A percentile compares a stretch with the other conserved stretches of the same genome.
Evolutionary conservation across 1,140 invertebrate genomes (phyloP).

Genomic region (Pollicipes pollicipes): DNA sequence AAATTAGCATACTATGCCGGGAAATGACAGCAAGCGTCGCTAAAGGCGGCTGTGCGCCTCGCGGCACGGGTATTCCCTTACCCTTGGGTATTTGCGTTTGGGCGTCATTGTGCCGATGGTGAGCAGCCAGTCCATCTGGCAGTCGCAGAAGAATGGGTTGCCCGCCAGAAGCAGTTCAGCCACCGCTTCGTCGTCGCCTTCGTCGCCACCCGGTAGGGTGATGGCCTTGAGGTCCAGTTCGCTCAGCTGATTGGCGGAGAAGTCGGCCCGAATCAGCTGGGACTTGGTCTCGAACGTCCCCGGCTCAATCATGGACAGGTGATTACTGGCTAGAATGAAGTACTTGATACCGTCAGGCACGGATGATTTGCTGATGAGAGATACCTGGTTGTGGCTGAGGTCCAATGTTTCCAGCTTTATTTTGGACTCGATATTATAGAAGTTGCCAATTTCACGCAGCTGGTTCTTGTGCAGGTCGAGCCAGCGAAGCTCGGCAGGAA

Average conservation of each 20-base stretch:
- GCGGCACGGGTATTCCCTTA: no score
- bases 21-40: no score
- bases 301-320: conserved; percentile 43
- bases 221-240: conserved; percentile 47
- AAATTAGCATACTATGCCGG: no score
- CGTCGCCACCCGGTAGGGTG: background rate
- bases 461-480: conserved; percentile 77
- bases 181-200: background rate
- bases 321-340: conserved; percentile 63
- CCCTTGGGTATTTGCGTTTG: conserved; percentile 53
- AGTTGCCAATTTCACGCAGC: conserved; percentile 64
- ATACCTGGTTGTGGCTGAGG: conserved; percentile 62
- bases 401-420: conserved; percentile 49
- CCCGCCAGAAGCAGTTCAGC: conserved; percentile 73
- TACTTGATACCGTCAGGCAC: conserved; percentile 58
- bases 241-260: conserved; percentile 66
- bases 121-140: conserved; percentile 54
- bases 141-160: conserved; percentile 68
- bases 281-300: conserved; percentile 65
- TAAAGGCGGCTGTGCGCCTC: no score
- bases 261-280: conserved; percentile 61
- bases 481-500: conserved; percentile 65
- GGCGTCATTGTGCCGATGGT: conserved; percentile 45
- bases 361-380: conserved; percentile 38
- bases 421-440: conserved; percentile 51